A percentile compares a stretch with the other conserved stretches of the same genome.
Evolutionary conservation across 2,888 invertebrate species (phyloP).

Genomic region (Anticlea derivata): DNA sequence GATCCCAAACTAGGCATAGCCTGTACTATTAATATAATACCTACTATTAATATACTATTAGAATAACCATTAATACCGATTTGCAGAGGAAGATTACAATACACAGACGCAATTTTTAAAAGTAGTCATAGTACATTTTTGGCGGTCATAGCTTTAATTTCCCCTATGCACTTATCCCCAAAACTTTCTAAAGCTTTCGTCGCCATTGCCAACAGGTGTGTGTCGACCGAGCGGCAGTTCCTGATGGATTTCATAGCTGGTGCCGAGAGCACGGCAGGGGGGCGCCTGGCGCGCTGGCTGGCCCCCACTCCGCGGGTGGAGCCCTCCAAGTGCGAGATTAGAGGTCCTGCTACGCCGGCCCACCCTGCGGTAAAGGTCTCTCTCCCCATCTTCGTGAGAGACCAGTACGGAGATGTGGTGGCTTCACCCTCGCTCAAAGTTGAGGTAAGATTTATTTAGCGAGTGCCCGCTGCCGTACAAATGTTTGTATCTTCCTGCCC

Average conservation of each 20-base stretch:
- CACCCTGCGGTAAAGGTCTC: conserved; percentile 82
- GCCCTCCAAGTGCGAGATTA: conserved; percentile 92
- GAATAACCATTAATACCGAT: too few relatives aligned
- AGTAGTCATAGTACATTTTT: too few relatives aligned
- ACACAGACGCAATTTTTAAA: too few relatives aligned
- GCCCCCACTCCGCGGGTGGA: conserved; percentile 97
- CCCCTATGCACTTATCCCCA: too few relatives aligned
- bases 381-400: conserved; percentile 90
- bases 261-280: conserved; percentile 93
- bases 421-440: conserved; percentile 93
- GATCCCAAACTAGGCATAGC: too few relatives aligned
- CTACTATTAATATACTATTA: background rate
- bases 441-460: conserved; percentile 65
- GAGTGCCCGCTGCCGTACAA: too few relatives aligned
- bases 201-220: conserved; percentile 84
- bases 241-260: conserved; percentile 96
- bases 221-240: conserved; percentile 96
- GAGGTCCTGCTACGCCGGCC: conserved; percentile 88
- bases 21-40: background rate
- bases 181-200: background rate
- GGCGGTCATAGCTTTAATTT: too few relatives aligned
- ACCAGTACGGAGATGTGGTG: conserved; percentile 96
- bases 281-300: conserved; percentile 96
- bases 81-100: too few relatives aligned
- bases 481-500: too few relatives aligned